Percentiles rank a stretch among this genome's conserved stretches.
These are phyloP conservation scores for Ormyrus labotus DNA, from an alignment of 2,888 invertebrate species.

Conservation along the genomic window DNA sequence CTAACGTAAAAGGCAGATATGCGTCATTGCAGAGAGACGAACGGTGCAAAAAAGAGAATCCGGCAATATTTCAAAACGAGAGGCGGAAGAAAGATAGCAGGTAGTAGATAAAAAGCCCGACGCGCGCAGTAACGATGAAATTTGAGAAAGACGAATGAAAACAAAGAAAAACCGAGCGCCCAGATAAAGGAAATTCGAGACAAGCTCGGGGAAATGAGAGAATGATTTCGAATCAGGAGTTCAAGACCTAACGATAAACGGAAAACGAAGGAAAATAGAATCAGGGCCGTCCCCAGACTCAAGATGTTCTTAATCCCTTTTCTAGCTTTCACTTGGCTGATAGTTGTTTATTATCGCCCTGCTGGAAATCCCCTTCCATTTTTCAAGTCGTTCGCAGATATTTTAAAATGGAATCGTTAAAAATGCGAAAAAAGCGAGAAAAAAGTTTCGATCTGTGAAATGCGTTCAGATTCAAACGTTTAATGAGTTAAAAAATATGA, in stretches of 20 bases:
- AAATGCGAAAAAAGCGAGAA: too few relatives aligned
- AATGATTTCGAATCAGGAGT: constrained; percentile 28
- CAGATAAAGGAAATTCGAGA: constrained; percentile 21
- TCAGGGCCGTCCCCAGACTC: not conserved
- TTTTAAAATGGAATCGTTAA: too few relatives aligned
- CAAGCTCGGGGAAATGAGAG: constrained; percentile 7
- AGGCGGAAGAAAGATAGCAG: not conserved
- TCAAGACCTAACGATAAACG: constrained; percentile 1
- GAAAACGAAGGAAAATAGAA: not conserved
- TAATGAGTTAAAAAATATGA: too few relatives aligned
- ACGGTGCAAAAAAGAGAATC: constrained; percentile 2
- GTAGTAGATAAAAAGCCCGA: not conserved
- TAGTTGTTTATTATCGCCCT: too few relatives aligned
- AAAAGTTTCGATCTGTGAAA: too few relatives aligned
- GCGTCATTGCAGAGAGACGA: too few relatives aligned
- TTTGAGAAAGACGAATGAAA: constrained; percentile 28
- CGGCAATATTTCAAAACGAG: constrained; percentile 17
- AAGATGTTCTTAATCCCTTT: not conserved
- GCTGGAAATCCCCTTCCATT: too few relatives aligned
- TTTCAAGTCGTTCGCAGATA: too few relatives aligned
- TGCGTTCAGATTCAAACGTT: too few relatives aligned
- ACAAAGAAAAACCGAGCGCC: not conserved
- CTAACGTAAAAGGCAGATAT: too few relatives aligned
- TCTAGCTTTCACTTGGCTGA: too few relatives aligned
- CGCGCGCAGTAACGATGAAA: constrained; percentile 3